Evolutionary conservation across 92 coral and sea anemone species (phyloP).

Genomic region (Epizoanthus fatuus): DNA sequence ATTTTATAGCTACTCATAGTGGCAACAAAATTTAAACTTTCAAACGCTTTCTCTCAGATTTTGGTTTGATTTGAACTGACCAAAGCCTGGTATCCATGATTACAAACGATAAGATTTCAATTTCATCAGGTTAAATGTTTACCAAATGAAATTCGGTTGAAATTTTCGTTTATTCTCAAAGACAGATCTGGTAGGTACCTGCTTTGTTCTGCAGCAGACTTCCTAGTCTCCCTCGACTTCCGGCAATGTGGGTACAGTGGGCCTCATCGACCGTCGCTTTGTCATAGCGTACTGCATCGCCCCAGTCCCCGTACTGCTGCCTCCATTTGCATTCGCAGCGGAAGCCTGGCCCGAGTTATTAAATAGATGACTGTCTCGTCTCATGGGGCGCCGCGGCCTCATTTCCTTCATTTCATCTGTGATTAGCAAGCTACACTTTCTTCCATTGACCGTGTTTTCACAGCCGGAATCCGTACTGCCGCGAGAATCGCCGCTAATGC

Average conservation of each 20-base stretch:
- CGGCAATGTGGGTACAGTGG: constrained; percentile 94
- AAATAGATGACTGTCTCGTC: constrained; percentile 95
- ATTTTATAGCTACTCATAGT: too few species aligned
- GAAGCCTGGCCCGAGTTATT: constrained; percentile 72
- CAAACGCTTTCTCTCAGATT: too few species aligned
- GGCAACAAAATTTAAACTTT: too few species aligned
- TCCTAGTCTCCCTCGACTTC: constrained; percentile 82
- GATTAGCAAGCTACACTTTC: constrained; percentile 86
- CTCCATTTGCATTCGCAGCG: constrained; percentile 21
- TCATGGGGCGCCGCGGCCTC: constrained; percentile 85
- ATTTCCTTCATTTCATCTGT: constrained; percentile 87
- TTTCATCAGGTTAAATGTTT: too few species aligned
- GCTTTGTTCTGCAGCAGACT: background rate
- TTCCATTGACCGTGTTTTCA: constrained; percentile 66
- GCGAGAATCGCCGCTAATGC: constrained; percentile 87
- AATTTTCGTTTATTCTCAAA: background rate
- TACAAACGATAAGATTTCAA: too few species aligned
- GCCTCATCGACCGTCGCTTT: constrained; percentile 91
- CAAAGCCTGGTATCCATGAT: too few species aligned
- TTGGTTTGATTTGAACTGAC: too few species aligned
- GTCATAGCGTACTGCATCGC: constrained; percentile 80
- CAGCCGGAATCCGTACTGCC: constrained; percentile 88
- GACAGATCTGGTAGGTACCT: background rate
- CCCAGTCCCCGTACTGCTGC: constrained; percentile 43
- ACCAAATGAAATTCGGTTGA: background rate